phyloP scores from a whole-genome alignment of 1,140 invertebrate genomes.

The Drosophila ananassae region DNA sequence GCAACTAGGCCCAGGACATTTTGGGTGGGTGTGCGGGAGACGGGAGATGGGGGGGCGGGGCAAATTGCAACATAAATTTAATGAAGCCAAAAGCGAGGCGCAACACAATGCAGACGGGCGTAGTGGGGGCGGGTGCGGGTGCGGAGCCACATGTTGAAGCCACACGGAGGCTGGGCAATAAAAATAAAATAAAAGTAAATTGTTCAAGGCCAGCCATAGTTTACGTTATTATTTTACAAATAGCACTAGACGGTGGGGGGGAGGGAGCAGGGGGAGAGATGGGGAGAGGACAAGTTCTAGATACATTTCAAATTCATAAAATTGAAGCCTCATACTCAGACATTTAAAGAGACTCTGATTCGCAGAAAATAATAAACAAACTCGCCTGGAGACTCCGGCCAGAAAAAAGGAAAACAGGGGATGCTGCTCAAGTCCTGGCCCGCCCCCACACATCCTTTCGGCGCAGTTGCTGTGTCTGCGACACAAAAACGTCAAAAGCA shows the following conservation, averaged over 20 bases:
- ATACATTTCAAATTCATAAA: too few species aligned
- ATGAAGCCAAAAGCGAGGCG: constrained; percentile 75
- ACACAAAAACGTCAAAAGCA: constrained; percentile 72
- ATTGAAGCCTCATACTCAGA: too few species aligned
- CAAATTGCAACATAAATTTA: constrained; percentile 79
- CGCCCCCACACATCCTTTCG: not conserved
- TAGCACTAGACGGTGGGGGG: not conserved
- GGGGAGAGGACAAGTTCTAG: not conserved
- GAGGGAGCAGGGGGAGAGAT: too few species aligned
- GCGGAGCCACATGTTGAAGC: constrained; percentile 30
- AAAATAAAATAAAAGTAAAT: constrained; percentile 83
- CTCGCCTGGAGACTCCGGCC: constrained; percentile 19
- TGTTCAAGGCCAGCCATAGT: constrained; percentile 83
- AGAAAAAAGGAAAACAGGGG: constrained; percentile 8
- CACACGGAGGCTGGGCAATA: constrained; percentile 70
- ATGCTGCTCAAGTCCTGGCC: constrained; percentile 31
- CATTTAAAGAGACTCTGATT: not conserved
- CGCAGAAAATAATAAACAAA: constrained; percentile 14
- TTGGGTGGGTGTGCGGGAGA: constrained; percentile 2
- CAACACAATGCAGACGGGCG: constrained; percentile 65
- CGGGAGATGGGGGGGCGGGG: constrained; percentile 9
- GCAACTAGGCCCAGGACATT: constrained; percentile 72
- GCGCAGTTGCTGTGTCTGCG: constrained; percentile 48
- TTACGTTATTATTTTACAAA: constrained; percentile 79
- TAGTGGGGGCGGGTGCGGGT: not conserved